Evolutionary conservation across 2,797 vertebrate genomes (phyloP).

Genomic region (Platyrinchus mystaceus): DNA sequence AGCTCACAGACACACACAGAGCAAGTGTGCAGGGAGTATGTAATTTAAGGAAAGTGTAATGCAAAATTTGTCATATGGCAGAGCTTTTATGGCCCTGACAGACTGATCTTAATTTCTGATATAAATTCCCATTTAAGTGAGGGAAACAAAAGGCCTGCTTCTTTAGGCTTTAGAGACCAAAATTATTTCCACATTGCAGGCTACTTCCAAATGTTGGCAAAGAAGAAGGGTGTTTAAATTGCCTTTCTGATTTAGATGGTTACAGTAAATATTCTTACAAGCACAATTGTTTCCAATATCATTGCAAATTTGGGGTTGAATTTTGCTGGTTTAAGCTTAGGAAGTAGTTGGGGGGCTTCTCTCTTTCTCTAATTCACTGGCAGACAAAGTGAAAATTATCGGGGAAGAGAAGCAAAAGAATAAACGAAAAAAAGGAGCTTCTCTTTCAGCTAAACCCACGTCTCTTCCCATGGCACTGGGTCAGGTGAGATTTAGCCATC

Average conservation of each 20-base stretch:
- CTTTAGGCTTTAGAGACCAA: conserved; percentile 32
- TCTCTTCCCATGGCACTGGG: not conserved
- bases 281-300: not conserved
- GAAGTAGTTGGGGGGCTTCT: not conserved
- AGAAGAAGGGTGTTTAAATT: conserved; percentile 23
- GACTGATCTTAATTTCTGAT: conserved; percentile 56
- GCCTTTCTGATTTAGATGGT: conserved; percentile 17
- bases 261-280: conserved; percentile 20
- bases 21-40: conserved; percentile 39
- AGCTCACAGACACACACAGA: conserved; percentile 12
- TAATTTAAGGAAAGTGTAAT: conserved; percentile 44
- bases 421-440: not conserved
- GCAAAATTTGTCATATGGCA: conserved; percentile 50
- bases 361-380: not conserved
- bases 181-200: conserved; percentile 59
- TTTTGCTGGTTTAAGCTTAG: not conserved
- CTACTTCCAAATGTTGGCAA: conserved; percentile 12
- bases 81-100: conserved; percentile 44
- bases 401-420: not conserved
- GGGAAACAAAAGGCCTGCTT: conserved; percentile 50
- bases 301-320: not conserved
- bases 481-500: not conserved
- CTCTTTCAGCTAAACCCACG: not conserved
- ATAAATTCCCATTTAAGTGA: conserved; percentile 48
- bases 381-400: not conserved